Base-by-base conservation (phyloP, 2,113 vertebrate genomes). In the Callithrix jacchus region DNA sequence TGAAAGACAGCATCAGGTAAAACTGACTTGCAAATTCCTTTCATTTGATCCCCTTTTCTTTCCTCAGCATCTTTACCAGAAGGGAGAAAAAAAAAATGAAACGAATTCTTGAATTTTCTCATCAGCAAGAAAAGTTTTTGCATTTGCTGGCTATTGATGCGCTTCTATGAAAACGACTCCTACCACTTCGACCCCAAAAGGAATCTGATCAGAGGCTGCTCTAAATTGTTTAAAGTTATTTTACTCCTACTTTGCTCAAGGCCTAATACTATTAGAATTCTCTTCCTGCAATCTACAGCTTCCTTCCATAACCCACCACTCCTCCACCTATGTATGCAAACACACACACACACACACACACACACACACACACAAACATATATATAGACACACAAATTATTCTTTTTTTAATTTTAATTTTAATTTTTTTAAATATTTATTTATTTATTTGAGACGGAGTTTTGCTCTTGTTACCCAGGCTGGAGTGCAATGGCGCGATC, bases 61-160 rank as follows among this genome's bases (percentile, higher is more conserved):
- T 90, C 49, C 70, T 73, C 25, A 35, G 42, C 23, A 45, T 5
- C 23, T 37, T 64, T 12, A 37, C 23, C n/a, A 2, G 3, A 13
- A 54, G 18, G 27, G 6, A 17, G n/a, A 18, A 45, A 84, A 49
- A 25, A 4, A 8, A 30, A n/a, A 66, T 61, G 7, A 30, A 83
- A 10, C 52, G 68, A 70, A 61, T 82, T 27, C 21, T 74, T 76
- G 45, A 83, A 71, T 61, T 58, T 45, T 42, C 35, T 87, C 54
- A 76, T 87, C 54, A 89, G 27, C 66, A 94, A 87, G 81, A 92
- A 74, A 95, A 66, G 54, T 40, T 54, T 92, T 68, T 61, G 25
- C 73, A 71, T 93, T 71, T 87, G 70, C 20, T 37, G 52, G 90
- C 20, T 37, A 10, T 2, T 42, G 12, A 84, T 32, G 45, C 30